Percentiles rank a stretch among this genome's conserved stretches.
Conservation (phyloP, 2,797 vertebrate genomes). For the Monodelphis domestica region DNA sequence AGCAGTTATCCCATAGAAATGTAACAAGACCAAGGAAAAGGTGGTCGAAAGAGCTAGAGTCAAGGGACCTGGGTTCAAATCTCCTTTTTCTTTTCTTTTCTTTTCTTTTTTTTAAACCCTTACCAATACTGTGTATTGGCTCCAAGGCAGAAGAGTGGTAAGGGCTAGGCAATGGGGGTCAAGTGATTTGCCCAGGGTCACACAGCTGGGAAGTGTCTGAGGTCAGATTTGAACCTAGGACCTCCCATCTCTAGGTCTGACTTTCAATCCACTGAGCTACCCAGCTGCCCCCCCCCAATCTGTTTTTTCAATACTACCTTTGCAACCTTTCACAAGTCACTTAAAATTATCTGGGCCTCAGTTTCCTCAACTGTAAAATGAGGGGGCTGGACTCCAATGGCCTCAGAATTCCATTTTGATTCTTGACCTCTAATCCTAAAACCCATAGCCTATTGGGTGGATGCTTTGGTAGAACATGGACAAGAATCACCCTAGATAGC, state of each 20-base stretch:
- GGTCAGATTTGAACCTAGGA: no score
- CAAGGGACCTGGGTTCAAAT: background rate
- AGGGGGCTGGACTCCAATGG: background rate
- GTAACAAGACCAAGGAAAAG: background rate
- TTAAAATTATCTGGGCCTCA: background rate
- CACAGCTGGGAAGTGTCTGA: no score
- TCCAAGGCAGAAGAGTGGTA: no score
- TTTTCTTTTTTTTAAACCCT: no score
- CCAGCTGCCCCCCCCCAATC: no score
- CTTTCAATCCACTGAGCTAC: no score
- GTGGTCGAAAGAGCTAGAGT: background rate
- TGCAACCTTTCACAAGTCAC: background rate
- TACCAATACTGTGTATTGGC: no score
- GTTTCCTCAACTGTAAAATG: background rate
- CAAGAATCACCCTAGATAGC: background rate
- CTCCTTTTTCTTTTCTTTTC: no score
- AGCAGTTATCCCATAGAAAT: background rate
- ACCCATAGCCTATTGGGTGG: background rate
- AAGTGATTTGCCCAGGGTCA: no score
- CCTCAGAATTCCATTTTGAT: background rate
- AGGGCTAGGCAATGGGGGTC: no score
- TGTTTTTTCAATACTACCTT: no score
- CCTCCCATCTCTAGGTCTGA: no score
- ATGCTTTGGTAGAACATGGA: background rate
- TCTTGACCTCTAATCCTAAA: background rate